Evolutionary conservation across 2,888 invertebrate species (phyloP).

Genomic region (Eupithecia subumbrata): DNA sequence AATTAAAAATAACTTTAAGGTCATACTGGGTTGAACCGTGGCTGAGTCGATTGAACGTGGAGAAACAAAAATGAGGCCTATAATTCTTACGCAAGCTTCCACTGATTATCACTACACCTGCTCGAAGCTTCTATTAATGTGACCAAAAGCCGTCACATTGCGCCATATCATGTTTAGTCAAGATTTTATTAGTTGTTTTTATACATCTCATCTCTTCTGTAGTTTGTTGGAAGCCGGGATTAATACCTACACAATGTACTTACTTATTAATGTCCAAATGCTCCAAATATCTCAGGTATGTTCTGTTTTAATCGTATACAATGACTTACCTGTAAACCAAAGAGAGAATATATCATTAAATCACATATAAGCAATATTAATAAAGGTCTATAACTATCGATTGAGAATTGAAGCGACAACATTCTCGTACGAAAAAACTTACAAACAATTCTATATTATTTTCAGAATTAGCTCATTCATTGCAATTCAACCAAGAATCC

Average conservation of each 20-base stretch:
- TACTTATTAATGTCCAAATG: not conserved
- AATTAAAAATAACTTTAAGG: constrained; percentile 48
- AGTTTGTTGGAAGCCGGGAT: not conserved
- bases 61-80: constrained; percentile 1
- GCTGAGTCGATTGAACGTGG: not conserved
- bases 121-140: not conserved
- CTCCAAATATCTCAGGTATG: no score
- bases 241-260: not conserved
- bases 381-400: no score
- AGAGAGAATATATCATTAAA: not conserved
- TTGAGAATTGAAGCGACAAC: not conserved
- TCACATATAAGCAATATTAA: no score
- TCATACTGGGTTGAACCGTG: constrained; percentile 36
- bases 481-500: not conserved
- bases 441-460: not conserved
- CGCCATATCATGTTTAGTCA: not conserved
- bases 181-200: not conserved
- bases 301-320: not conserved
- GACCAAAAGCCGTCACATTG: not conserved
- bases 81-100: constrained; percentile 2
- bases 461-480: not conserved
- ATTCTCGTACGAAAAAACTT: not conserved
- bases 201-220: not conserved
- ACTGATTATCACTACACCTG: not conserved
- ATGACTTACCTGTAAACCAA: constrained; percentile 7